Evolutionary conservation across 1,140 invertebrate species (phyloP).

Genomic region (Proales similis): DNA sequence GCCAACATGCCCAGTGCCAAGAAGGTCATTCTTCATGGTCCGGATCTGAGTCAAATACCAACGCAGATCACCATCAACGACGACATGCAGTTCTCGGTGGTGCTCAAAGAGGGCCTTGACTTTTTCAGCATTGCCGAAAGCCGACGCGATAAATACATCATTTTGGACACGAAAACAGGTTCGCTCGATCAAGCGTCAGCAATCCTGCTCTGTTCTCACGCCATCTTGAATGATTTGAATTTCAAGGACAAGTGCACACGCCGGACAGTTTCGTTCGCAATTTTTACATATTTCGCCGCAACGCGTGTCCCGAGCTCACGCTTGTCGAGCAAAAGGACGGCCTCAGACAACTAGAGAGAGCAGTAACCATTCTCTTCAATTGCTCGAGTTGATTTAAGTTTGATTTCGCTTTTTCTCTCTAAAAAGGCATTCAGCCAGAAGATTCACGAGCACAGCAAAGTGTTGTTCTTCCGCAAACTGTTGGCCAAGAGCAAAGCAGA

Average conservation of each 20-base stretch:
- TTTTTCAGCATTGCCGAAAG: constrained; percentile 92
- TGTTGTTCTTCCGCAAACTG: constrained; percentile 32
- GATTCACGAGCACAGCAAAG: constrained; percentile 32
- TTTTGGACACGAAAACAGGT: constrained; percentile 96
- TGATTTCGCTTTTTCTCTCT: neutral
- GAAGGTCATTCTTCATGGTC: constrained; percentile 95
- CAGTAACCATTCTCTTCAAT: constrained; percentile 50
- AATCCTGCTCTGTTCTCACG: constrained; percentile 1
- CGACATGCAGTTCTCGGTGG: constrained; percentile 92
- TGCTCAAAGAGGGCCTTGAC: constrained; percentile 86
- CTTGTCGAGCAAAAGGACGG: constrained; percentile 89
- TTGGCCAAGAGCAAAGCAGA: constrained; percentile 11
- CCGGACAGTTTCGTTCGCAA: constrained; percentile 86
- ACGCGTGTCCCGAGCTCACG: constrained; percentile 91
- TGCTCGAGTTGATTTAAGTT: neutral
- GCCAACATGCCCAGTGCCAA: constrained; percentile 98
- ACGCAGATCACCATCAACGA: constrained; percentile 97
- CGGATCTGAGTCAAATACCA: constrained; percentile 84
- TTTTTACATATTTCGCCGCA: constrained; percentile 96
- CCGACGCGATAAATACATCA: constrained; percentile 78
- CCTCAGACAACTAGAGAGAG: constrained; percentile 78
- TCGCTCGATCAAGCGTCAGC: constrained; percentile 52
- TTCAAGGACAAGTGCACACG: constrained; percentile 83
- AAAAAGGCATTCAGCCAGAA: constrained; percentile 19
- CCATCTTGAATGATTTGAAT: neutral